A percentile compares a stretch with the other conserved stretches of the same genome.
Evolutionary conservation across 2,797 vertebrate species (phyloP).

Genomic region (Propithecus deckenii): DNA sequence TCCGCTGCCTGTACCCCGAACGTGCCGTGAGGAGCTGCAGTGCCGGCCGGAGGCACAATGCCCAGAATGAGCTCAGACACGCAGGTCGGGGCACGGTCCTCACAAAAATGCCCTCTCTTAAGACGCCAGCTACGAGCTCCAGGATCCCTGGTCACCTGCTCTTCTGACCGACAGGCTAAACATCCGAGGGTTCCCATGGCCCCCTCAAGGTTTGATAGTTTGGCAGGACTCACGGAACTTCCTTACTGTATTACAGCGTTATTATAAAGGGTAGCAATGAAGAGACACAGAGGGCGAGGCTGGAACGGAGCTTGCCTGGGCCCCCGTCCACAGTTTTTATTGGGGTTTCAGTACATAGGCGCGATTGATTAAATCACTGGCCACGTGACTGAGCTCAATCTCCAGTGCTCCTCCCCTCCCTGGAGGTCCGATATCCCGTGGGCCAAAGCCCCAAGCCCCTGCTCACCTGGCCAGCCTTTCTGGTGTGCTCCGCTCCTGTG

Average conservation of each 20-base stretch:
- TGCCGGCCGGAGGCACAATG: rapidly evolving
- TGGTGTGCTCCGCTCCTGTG: no score
- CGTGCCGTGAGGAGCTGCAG: rapidly evolving
- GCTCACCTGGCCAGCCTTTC: no score
- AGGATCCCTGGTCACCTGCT: not conserved
- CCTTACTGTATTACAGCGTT: rapidly evolving
- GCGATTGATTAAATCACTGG: not conserved
- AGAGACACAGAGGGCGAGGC: not conserved
- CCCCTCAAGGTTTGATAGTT: rapidly evolving
- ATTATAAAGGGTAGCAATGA: rapidly evolving
- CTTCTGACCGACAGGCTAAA: not conserved
- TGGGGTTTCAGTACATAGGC: not conserved
- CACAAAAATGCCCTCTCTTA: not conserved
- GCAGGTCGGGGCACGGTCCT: no score
- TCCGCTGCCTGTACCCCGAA: rapidly evolving
- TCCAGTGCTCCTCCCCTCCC: not conserved
- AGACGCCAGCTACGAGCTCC: not conserved
- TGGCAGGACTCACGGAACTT: not conserved
- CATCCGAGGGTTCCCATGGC: not conserved
- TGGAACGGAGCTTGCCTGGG: not conserved
- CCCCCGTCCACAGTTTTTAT: not conserved
- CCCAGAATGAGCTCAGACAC: not conserved
- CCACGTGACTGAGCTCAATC: not conserved
- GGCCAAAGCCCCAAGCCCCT: not conserved
- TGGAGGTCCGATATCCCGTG: rapidly evolving